These are phyloP conservation scores for Camponotus floridanus DNA, from an alignment of 1,140 invertebrate genomes.

Conservation along the genomic window DNA sequence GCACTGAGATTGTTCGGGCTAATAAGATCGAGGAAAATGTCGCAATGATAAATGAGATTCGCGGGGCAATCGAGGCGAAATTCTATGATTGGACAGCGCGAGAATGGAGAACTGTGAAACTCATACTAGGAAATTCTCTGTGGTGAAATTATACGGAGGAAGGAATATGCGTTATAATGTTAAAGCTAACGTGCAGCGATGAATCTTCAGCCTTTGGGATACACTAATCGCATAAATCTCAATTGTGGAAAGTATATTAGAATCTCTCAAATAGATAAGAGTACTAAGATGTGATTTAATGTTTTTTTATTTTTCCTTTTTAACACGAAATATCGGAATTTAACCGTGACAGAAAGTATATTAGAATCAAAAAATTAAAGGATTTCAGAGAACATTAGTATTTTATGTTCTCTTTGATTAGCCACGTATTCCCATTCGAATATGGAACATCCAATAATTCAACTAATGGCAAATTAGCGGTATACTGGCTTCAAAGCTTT, in stretches of 20 bases:
- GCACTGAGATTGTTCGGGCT: slow-evolving; percentile 9
- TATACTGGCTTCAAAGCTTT: slow-evolving; percentile 51
- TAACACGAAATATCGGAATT: neutral
- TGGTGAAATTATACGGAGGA: slow-evolving; percentile 67
- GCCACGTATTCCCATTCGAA: neutral
- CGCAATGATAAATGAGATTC: slow-evolving; percentile 58
- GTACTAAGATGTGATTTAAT: neutral
- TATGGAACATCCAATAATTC: slow-evolving; percentile 34
- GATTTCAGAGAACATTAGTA: slow-evolving; percentile 4
- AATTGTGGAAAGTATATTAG: slow-evolving; percentile 19
- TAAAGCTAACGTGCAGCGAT: slow-evolving; percentile 33
- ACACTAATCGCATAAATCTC: slow-evolving; percentile 34
- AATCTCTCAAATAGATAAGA: neutral
- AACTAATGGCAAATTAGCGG: slow-evolving; percentile 51
- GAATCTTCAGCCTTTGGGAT: slow-evolving; percentile 43
- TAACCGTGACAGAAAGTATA: neutral
- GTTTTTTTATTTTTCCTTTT: neutral
- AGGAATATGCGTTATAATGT: slow-evolving; percentile 41
- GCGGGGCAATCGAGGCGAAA: slow-evolving; percentile 51
- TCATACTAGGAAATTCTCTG: slow-evolving; percentile 67
- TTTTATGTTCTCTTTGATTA: slow-evolving; percentile 29
- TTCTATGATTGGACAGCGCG: slow-evolving; percentile 44
- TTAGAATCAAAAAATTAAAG: neutral
- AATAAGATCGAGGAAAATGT: slow-evolving; percentile 55
- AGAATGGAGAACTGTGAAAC: slow-evolving; percentile 52